Conservation (phyloP, 2,888 invertebrate species). For the Patella caerulea region DNA sequence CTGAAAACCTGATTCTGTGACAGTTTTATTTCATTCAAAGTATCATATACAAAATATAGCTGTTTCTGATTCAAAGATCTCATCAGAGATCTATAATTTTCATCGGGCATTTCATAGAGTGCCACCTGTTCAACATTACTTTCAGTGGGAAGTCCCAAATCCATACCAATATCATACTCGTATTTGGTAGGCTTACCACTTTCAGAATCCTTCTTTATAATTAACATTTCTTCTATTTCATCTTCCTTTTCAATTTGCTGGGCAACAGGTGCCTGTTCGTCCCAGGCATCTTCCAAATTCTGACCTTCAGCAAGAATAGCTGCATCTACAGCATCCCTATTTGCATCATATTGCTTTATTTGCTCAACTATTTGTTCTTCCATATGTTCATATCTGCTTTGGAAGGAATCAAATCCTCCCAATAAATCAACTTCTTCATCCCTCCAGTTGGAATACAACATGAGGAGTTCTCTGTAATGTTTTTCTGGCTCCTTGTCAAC, state of each 20-base stretch:
- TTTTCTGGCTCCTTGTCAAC: constrained; percentile 44
- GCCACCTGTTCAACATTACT: constrained; percentile 17
- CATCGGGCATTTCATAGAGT: constrained; percentile 34
- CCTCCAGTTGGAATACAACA: constrained; percentile 52
- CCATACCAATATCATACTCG: constrained; percentile 36
- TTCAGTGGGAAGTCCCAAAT: constrained; percentile 33
- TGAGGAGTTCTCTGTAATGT: constrained; percentile 51
- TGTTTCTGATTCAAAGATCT: constrained; percentile 36
- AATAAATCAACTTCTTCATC: constrained; percentile 44
- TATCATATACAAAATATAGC: constrained; percentile 36
- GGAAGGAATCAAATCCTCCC: not conserved
- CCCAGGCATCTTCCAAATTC: constrained; percentile 29
- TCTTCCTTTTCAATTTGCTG: not conserved
- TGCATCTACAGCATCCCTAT: constrained; percentile 28
- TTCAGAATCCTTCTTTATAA: not conserved
- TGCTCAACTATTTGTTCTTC: constrained; percentile 21
- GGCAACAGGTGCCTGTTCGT: constrained; percentile 30
- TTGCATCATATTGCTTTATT: constrained; percentile 31
- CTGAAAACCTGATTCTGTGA: constrained; percentile 30
- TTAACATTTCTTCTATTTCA: not conserved
- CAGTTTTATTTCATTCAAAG: constrained; percentile 35
- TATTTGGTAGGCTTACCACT: constrained; percentile 26
- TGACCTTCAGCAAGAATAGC: constrained; percentile 28
- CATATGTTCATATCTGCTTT: not conserved
- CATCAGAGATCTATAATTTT: constrained; percentile 35